Base-by-base conservation (phyloP, 1,140 invertebrate species). In the Saxidomus purpurata region DNA sequence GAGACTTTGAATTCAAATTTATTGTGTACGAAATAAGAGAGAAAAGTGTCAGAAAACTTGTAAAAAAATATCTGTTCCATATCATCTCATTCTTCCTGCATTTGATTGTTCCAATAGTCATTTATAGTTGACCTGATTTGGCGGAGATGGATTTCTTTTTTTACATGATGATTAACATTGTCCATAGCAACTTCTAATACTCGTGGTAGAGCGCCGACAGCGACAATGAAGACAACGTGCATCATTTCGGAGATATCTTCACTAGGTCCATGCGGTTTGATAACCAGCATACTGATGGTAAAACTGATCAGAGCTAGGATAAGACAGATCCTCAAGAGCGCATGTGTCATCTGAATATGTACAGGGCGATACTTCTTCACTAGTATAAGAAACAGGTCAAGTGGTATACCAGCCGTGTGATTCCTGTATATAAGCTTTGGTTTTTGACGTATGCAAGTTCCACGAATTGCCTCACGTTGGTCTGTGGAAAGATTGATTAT, bases 201-300 rank as follows among this genome's bases (percentile, higher is more conserved):
- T 40, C 40, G 67, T 63, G 86, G 86, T 17, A 88, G 47, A 28
- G 86, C 76, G 6, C 86, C 86, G 52, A 88, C 63, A 19, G 31
- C 86, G 13, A 88, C 17, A 31, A 88, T 52, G 47, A 88, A 88
- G 15, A 88, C 31, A 11, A 88, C 86, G 49, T 88, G 86, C 76
- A 88, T 88, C 31, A 88, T 71, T 43, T 88, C 86, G 0, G 76
- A 80, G 36, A 88, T 80, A 0, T 61, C 86, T 47, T 79, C 47
- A 6, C 6, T 52, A 34, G 43, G 6, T 25, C 52, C 40, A 25
- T 31, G n/a, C 17, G 76, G 55, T 25, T 69, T 36, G 0, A n/a
- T 22, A n/a, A 36, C 55, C 0, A 81, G 6, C 11, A 87, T 43
- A 38, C 86, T 88, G n/a, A 80, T 67, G 3, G 86, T 88, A 17